Evolutionary conservation across 2,888 invertebrate genomes (phyloP).

Genomic region (Tholera decimalis): DNA sequence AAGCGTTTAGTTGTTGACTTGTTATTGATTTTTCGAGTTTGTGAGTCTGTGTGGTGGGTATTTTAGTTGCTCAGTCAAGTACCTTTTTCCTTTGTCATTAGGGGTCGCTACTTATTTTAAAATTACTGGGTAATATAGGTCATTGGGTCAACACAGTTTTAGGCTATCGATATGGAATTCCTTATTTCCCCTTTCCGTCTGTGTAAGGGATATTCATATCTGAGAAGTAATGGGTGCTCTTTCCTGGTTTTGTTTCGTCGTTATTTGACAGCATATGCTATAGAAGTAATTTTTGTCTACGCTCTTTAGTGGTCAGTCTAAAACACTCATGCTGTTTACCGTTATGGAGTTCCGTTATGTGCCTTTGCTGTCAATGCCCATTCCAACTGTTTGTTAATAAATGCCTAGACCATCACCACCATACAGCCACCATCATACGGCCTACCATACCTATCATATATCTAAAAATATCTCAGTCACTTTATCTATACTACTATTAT

Average conservation of each 20-base stretch:
- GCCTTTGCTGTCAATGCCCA: too few species aligned
- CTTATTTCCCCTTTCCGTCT: constrained; percentile 10
- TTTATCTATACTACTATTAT: too few species aligned
- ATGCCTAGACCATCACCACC: too few species aligned
- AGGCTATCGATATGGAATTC: background rate
- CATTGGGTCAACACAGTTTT: constrained; percentile 13
- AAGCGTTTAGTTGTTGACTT: constrained; percentile 9
- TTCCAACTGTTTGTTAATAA: too few species aligned
- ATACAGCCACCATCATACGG: too few species aligned
- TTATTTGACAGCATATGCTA: too few species aligned
- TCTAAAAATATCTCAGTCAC: too few species aligned
- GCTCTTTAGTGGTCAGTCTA: too few species aligned
- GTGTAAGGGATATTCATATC: background rate
- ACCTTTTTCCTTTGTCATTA: constrained; percentile 7
- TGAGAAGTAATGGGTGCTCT: background rate
- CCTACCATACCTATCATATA: too few species aligned
- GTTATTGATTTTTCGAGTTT: constrained; percentile 35
- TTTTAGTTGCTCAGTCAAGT: background rate
- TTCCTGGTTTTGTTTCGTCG: background rate
- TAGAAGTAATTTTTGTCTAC: too few species aligned
- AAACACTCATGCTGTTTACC: too few species aligned
- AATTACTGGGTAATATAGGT: constrained; percentile 17
- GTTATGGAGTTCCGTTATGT: too few species aligned
- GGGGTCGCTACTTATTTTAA: background rate
- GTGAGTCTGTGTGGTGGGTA: background rate